Evolutionary conservation across 2,888 invertebrate species (phyloP).

Genomic region (Galeopsomyia nigrocyanea): DNA sequence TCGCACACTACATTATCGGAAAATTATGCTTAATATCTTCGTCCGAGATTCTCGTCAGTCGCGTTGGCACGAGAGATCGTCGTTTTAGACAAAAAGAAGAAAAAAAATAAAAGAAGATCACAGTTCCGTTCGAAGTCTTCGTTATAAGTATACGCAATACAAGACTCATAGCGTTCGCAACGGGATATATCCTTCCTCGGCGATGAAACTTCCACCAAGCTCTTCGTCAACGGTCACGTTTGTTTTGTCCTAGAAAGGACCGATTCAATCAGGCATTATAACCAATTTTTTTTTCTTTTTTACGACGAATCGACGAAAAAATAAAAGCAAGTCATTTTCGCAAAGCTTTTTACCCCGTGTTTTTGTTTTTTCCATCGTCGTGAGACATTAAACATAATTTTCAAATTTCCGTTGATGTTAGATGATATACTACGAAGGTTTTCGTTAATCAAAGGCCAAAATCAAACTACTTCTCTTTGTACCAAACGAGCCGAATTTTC

Average conservation of each 20-base stretch:
- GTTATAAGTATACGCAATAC: slow-evolving; percentile 42
- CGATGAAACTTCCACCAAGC: slow-evolving; percentile 59
- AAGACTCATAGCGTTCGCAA: slow-evolving; percentile 62
- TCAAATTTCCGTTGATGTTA: slow-evolving; percentile 41
- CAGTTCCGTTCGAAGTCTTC: not conserved
- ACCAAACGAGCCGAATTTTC: too few species aligned
- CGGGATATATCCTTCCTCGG: slow-evolving; percentile 65
- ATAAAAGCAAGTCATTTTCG: not conserved
- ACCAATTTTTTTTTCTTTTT: not conserved
- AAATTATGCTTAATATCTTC: slow-evolving; percentile 59
- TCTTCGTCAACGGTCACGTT: slow-evolving; percentile 61
- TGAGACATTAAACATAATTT: slow-evolving; percentile 67
- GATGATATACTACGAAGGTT: too few species aligned
- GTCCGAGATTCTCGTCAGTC: slow-evolving; percentile 18
- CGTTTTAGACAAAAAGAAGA: not conserved
- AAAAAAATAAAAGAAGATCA: not conserved
- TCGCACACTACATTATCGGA: slow-evolving; percentile 26
- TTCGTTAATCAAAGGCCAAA: too few species aligned
- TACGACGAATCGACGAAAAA: slow-evolving; percentile 22
- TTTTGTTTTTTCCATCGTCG: not conserved
- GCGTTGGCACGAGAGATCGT: slow-evolving; percentile 10
- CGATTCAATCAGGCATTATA: slow-evolving; percentile 15
- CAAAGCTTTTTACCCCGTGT: slow-evolving; percentile 1
- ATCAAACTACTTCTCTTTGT: too few species aligned
- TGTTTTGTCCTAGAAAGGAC: slow-evolving; percentile 64